These are phyloP conservation scores for Dasypus novemcinctus DNA, from an alignment of 2,113 vertebrate species.

Conservation along the genomic window DNA sequence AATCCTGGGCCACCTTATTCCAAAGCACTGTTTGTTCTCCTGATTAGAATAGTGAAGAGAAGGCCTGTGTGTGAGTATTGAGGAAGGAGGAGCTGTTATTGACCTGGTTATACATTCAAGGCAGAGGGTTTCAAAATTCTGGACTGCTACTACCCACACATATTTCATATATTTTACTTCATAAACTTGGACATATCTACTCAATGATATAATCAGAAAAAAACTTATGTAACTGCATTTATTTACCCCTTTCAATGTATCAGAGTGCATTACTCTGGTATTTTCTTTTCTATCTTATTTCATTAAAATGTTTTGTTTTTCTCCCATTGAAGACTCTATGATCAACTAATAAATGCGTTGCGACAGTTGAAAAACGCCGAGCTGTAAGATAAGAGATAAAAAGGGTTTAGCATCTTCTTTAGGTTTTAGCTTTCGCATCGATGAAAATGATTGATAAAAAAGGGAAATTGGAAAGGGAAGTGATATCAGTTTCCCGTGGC, in stretches of 20 bases:
- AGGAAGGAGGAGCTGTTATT: background rate
- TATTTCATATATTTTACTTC: background rate
- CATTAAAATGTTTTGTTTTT: background rate
- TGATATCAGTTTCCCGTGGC: background rate
- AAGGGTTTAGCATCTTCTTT: background rate
- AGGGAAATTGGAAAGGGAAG: background rate
- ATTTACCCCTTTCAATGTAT: background rate
- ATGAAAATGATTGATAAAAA: background rate
- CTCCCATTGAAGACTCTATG: background rate
- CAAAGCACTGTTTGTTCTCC: background rate
- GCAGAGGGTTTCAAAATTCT: slow-evolving; percentile 33
- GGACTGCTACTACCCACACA: background rate
- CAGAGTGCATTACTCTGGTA: background rate
- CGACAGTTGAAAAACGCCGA: background rate
- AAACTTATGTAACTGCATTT: background rate
- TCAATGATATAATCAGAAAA: background rate
- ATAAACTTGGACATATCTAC: background rate
- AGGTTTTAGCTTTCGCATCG: background rate
- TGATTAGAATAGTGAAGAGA: background rate
- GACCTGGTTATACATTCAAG: background rate
- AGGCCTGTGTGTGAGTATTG: background rate
- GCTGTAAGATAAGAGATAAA: background rate
- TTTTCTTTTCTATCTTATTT: background rate
- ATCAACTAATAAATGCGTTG: background rate
- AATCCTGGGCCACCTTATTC: background rate